These are phyloP conservation scores for Pomatostomus ruficeps DNA, from an alignment of 2,113 vertebrate genomes.

Conservation along the genomic window DNA sequence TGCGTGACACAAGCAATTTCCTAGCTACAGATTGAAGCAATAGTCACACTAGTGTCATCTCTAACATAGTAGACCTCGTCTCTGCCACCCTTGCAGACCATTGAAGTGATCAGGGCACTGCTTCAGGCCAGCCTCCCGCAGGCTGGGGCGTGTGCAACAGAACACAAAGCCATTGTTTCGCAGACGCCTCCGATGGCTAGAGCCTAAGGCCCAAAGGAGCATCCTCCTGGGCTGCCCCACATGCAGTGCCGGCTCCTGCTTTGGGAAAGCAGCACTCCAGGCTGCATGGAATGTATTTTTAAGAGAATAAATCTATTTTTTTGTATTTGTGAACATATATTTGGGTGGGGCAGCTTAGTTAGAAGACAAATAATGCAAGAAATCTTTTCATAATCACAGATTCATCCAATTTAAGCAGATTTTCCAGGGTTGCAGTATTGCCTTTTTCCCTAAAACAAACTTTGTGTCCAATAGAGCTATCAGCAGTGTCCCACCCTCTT, in stretches of 20 bases:
- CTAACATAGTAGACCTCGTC: background rate
- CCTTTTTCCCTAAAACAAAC: background rate
- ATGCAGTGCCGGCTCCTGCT: background rate
- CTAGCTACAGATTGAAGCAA: background rate
- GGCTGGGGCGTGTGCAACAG: background rate
- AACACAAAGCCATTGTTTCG: slow-evolving; percentile 28
- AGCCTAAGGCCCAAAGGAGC: background rate
- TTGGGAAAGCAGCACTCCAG: slow-evolving; percentile 1
- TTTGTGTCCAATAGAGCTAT: background rate
- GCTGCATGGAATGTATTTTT: slow-evolving; percentile 80
- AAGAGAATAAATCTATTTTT: slow-evolving; percentile 79
- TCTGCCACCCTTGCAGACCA: background rate
- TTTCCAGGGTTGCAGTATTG: slow-evolving; percentile 32
- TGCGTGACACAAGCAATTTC: background rate
- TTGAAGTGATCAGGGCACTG: background rate
- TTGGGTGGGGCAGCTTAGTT: slow-evolving; percentile 59
- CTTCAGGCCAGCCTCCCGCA: background rate
- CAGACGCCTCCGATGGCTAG: background rate
- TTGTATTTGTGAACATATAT: slow-evolving; percentile 76
- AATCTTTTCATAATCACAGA: background rate
- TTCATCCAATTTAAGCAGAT: slow-evolving; percentile 21
- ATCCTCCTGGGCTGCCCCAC: background rate
- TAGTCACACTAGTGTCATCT: background rate
- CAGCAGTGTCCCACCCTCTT: background rate
- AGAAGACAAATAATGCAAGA: slow-evolving; percentile 25